Conservation (phyloP, 2,113 vertebrate species). For the Beaufortia kweichowensis region DNA sequence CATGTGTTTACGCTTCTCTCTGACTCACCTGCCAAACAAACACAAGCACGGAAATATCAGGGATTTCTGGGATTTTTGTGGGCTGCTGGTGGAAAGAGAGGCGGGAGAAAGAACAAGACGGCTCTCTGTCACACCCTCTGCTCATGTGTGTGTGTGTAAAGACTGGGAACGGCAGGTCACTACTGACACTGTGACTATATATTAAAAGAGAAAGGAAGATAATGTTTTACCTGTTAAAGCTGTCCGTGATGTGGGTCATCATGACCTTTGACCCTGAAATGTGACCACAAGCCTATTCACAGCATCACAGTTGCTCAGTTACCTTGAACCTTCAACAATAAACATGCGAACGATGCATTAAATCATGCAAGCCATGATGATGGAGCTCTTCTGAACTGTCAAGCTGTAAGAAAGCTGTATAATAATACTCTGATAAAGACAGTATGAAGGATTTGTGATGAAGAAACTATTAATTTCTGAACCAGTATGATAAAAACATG, state of each 20-base stretch:
- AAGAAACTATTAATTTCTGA: too few relatives aligned
- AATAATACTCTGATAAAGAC: too few relatives aligned
- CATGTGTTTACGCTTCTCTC: conserved; percentile 67
- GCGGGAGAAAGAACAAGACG: conserved; percentile 66
- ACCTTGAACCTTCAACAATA: too few relatives aligned
- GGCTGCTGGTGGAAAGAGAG: conserved; percentile 68
- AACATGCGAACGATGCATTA: too few relatives aligned
- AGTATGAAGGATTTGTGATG: too few relatives aligned
- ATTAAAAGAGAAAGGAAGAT: neutral
- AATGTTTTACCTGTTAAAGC: conserved; percentile 45
- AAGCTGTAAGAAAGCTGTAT: too few relatives aligned
- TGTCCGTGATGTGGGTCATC: conserved; percentile 38
- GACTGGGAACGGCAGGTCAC: conserved; percentile 2
- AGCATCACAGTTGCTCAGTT: too few relatives aligned
- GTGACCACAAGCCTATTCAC: neutral
- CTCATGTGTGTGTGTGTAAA: conserved; percentile 38
- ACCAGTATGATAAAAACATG: too few relatives aligned
- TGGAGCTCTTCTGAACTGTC: too few relatives aligned
- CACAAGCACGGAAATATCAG: conserved; percentile 78
- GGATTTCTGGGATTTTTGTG: conserved; percentile 79
- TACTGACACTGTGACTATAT: neutral
- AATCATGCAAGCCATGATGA: too few relatives aligned
- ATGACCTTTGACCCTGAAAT: conserved; percentile 51
- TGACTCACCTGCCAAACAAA: conserved; percentile 71
- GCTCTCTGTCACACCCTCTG: conserved; percentile 70